A percentile compares a stretch with the other conserved stretches of the same genome.
These are phyloP conservation scores for Dicyrtomina minuta DNA, from an alignment of 2,888 invertebrate species.

Conservation along the genomic window DNA sequence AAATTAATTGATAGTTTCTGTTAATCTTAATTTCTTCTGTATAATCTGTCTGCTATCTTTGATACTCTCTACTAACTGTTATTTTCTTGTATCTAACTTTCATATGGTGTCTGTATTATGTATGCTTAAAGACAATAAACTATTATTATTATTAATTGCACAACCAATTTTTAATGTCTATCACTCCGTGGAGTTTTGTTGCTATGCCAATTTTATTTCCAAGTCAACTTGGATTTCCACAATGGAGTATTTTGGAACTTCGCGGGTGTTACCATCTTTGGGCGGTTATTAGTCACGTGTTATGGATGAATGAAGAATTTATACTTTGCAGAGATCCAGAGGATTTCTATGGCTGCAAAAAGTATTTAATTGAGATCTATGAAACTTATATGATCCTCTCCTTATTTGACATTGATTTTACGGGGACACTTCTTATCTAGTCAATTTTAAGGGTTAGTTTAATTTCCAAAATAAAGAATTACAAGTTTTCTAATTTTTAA, in stretches of 20 bases:
- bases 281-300: constrained; percentile 8
- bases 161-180: constrained; percentile 14
- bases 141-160: no score
- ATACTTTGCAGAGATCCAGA: neutral
- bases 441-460: neutral
- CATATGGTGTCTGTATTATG: no score
- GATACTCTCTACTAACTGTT: no score
- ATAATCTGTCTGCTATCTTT: no score
- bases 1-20: no score
- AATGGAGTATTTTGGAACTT: neutral
- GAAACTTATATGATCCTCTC: neutral
- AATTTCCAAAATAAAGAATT: no score
- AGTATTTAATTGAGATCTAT: neutral
- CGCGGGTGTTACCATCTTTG: constrained; percentile 18
- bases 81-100: no score
- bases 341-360: constrained; percentile 2
- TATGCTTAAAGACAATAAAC: no score
- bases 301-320: constrained; percentile 14
- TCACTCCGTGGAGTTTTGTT: constrained; percentile 18
- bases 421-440: constrained; percentile 5
- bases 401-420: constrained; percentile 10
- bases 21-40: no score
- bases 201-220: neutral
- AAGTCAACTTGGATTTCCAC: neutral
- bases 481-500: no score